Base-by-base conservation (phyloP, 2,888 invertebrate genomes). In the Habrosyne pyritoides region DNA sequence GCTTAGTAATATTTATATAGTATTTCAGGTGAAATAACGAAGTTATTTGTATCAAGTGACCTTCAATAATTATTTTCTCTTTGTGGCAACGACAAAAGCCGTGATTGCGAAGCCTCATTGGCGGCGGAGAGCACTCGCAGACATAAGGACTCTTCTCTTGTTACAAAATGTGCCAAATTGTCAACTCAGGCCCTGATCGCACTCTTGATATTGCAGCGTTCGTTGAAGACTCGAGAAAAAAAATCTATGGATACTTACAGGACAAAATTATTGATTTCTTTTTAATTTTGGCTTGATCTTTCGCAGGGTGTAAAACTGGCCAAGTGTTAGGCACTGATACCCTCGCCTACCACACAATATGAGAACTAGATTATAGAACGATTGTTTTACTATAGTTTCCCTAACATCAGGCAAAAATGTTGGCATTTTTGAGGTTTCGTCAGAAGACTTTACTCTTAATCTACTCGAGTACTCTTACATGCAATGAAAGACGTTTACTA, bases 151-250 rank as follows among this genome's bases (percentile, higher is more conserved):
- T 69, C 86, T 85, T 63, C 60, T 70, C 75, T 74, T 68, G 79
- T 77, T 75, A 84, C 82, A 84, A 86, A 89, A 86, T 86, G 86
- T 83, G 79, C 77, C 84, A 87, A 89, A 87, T 86, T 87, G 86
- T 81, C 84, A 84, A 86, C 77, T 84, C 82, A 69, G 78, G 73
- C 61, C 64, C 67, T 77, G 81, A 84, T 86, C 83, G 76, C 78
- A 77, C 83, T 79, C 81, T 71, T 74, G 77, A 83, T 82, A 78
- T 73, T 74, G 75, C 75, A 72, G 67, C 67, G 67, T 67, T 67
- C 69, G 64, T 64, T 59, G 55, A 57, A 63, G 54, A 59, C 63
- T 63, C 64, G 59, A 61, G 60, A 63, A 60, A 56, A 54, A n/a
- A 50, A 2, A 21, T 12, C 28, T 28, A 50, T 42, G 42, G 53